Conservation (phyloP, 2,113 vertebrate species). For the Nycticryphes semicollaris region DNA sequence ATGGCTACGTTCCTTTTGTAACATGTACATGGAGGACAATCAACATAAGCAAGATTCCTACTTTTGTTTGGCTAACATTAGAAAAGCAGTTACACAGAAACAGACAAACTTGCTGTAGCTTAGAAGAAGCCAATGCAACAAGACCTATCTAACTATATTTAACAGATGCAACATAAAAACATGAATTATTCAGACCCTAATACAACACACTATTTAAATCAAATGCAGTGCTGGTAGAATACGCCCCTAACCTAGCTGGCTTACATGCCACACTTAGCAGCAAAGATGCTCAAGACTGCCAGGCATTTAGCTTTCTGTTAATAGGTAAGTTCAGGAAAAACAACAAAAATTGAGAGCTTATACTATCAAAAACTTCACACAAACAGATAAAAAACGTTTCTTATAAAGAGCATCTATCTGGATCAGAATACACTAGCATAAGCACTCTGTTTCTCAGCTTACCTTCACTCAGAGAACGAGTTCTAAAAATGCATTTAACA, state of each 20-base stretch:
- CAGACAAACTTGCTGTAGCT: neutral
- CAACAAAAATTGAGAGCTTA: accelerated
- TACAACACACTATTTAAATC: accelerated
- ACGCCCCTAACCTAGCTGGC: neutral
- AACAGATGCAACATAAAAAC: neutral
- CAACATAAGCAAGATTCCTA: neutral
- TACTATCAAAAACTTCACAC: neutral
- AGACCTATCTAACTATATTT: neutral
- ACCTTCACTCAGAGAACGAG: neutral
- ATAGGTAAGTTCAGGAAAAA: neutral
- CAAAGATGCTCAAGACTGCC: neutral
- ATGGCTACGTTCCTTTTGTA: neutral
- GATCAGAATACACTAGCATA: accelerated
- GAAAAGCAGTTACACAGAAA: neutral
- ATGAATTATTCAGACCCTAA: neutral
- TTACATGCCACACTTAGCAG: neutral
- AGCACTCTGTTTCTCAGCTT: neutral
- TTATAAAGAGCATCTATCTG: neutral
- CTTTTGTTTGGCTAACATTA: neutral
- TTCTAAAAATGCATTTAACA: neutral
- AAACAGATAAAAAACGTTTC: neutral
- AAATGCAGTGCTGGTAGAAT: neutral
- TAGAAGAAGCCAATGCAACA: neutral
- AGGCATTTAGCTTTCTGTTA: neutral
- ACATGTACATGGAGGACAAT: neutral